A percentile compares a stretch with the other conserved stretches of the same genome.
Conservation (phyloP, 2,113 vertebrate species). For the Periophthalmus modestus region DNA sequence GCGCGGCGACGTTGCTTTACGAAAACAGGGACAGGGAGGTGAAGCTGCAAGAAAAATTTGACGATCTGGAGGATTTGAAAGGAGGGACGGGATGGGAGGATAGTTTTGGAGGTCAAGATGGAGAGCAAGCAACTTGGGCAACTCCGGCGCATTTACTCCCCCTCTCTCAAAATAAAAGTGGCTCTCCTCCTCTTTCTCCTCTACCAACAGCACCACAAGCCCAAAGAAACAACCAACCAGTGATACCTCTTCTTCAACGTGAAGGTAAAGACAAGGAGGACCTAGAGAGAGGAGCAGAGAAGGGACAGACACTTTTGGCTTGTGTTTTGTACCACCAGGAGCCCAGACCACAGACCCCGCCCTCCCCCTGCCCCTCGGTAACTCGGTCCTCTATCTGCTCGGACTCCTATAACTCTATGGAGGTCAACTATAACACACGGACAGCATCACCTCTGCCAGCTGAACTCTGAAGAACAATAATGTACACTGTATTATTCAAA, state of each 20-base stretch:
- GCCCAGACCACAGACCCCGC: slow-evolving; percentile 62
- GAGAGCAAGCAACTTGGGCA: slow-evolving; percentile 44
- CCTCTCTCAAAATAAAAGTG: slow-evolving; percentile 36
- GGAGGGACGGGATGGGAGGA: slow-evolving; percentile 56
- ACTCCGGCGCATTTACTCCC: slow-evolving; percentile 37
- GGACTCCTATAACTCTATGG: slow-evolving; percentile 74
- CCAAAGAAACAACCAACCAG: slow-evolving; percentile 36
- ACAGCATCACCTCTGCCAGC: slow-evolving; percentile 46
- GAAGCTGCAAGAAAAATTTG: slow-evolving; percentile 50
- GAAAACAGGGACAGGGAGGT: slow-evolving; percentile 91
- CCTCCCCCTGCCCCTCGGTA: slow-evolving; percentile 47
- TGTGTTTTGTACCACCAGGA: slow-evolving; percentile 74
- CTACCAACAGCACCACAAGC: slow-evolving; percentile 24
- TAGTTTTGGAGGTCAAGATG: slow-evolving; percentile 49
- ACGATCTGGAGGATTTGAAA: slow-evolving; percentile 59
- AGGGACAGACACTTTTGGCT: slow-evolving; percentile 73
- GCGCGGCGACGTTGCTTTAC: slow-evolving; percentile 92
- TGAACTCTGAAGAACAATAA: slow-evolving; percentile 57
- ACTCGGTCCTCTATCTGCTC: slow-evolving; percentile 76
- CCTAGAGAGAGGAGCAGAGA: slow-evolving; percentile 65
- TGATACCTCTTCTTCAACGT: slow-evolving; percentile 12
- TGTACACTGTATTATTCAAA: slow-evolving; percentile 36
- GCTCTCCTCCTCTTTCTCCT: slow-evolving; percentile 20
- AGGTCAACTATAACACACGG: slow-evolving; percentile 67
- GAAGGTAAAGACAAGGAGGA: slow-evolving; percentile 19